Evolutionary conservation across 37 sponge, comb jelly and placozoan species (phyloP).

Genomic region (Agelas oroides): DNA sequence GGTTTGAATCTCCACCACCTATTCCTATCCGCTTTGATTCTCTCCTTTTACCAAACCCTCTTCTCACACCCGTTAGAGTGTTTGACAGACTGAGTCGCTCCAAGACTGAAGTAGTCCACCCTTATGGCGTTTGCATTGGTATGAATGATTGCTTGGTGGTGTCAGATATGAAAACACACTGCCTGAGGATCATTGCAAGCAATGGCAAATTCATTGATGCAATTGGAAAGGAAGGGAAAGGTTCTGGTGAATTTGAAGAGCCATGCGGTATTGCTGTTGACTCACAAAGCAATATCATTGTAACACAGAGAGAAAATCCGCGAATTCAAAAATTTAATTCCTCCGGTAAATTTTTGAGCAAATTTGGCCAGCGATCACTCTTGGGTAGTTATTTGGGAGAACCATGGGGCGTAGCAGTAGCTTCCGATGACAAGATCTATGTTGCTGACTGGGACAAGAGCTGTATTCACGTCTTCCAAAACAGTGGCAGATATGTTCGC

Average conservation of each 20-base stretch:
- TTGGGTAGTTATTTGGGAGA: background rate
- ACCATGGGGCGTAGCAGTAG: conserved; percentile 19
- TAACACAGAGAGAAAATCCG: conserved; percentile 5
- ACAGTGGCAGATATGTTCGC: conserved; percentile 11
- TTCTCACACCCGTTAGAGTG: conserved; percentile 16
- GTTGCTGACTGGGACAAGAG: conserved; percentile 5
- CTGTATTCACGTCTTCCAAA: conserved; percentile 17
- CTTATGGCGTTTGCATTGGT: background rate
- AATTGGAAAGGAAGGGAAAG: conserved; percentile 17
- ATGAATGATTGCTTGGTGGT: conserved; percentile 1
- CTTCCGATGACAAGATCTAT: background rate
- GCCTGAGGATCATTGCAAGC: conserved; percentile 9
- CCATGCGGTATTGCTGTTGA: background rate
- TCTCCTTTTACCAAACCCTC: conserved; percentile 1
- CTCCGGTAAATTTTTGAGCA: background rate
- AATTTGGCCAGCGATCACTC: conserved; percentile 46
- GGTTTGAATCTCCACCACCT: background rate
- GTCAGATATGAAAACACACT: background rate
- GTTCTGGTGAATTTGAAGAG: background rate
- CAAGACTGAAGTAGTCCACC: conserved; percentile 14
- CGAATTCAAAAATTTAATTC: background rate
- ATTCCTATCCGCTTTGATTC: conserved; percentile 46
- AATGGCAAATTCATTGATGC: conserved; percentile 6
- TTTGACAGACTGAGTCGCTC: conserved; percentile 40
- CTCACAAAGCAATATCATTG: background rate